Evolutionary conservation across 2,113 vertebrate genomes (phyloP).

Genomic region (western clawed frog (Xenopus tropicalis)): DNA sequence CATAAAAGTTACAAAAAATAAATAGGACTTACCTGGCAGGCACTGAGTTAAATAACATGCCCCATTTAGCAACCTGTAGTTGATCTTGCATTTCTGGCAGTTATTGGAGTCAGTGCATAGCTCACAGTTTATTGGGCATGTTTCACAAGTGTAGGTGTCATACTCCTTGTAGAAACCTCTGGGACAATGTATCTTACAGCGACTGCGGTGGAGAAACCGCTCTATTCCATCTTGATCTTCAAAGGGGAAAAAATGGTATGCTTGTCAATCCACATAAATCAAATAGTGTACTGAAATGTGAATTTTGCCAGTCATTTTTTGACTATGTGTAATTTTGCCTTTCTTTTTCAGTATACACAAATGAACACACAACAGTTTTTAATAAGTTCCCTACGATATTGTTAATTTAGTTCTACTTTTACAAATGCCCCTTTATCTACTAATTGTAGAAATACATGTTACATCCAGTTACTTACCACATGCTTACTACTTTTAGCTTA

Average conservation of each 20-base stretch:
- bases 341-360: no score
- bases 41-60: conserved; percentile 62
- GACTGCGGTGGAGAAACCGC: conserved; percentile 68
- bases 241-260: conserved; percentile 8
- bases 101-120: conserved; percentile 66
- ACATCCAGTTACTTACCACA: background rate
- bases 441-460: background rate
- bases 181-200: conserved; percentile 69
- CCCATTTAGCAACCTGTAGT: conserved; percentile 67
- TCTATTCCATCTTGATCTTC: conserved; percentile 70
- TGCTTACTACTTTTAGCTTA: background rate
- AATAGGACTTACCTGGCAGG: conserved; percentile 50
- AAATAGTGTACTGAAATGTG: background rate
- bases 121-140: conserved; percentile 72
- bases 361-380: background rate
- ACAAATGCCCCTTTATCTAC: background rate
- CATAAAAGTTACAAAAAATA: no score
- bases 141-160: conserved; percentile 63
- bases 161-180: conserved; percentile 66
- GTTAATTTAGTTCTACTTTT: background rate
- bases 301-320: no score
- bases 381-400: background rate
- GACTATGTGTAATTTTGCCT: no score
- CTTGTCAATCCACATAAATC: background rate
- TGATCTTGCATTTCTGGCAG: conserved; percentile 71